Percentiles rank a stretch among this genome's conserved stretches.
phyloP scores from a whole-genome alignment of 2,888 invertebrate species.

The Villa cingulata region DNA sequence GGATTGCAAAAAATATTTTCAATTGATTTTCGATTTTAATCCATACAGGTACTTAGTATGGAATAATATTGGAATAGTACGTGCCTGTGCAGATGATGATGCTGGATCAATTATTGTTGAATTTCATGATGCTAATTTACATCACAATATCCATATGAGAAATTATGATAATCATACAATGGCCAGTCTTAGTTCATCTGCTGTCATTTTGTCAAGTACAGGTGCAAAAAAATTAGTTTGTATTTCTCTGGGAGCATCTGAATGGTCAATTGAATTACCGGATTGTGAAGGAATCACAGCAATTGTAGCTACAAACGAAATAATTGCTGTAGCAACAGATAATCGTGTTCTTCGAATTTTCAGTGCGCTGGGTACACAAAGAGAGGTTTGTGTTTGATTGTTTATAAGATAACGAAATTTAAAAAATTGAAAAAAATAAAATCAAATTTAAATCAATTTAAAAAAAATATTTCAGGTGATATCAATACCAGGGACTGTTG shows the following conservation, averaged over 20 bases:
- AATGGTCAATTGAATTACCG: slow-evolving; percentile 71
- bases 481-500: slow-evolving; percentile 56
- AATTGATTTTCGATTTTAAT: no score
- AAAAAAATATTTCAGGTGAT: slow-evolving; percentile 33
- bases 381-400: slow-evolving; percentile 47
- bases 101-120: slow-evolving; percentile 84
- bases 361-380: slow-evolving; percentile 75
- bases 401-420: not conserved
- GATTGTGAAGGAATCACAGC: slow-evolving; percentile 65
- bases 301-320: slow-evolving; percentile 50
- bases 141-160: slow-evolving; percentile 78
- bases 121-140: slow-evolving; percentile 82
- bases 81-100: slow-evolving; percentile 59
- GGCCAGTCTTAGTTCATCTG: slow-evolving; percentile 71
- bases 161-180: slow-evolving; percentile 77
- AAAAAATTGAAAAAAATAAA: no score
- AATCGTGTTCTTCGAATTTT: slow-evolving; percentile 66
- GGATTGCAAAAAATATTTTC: slow-evolving; percentile 30
- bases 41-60: slow-evolving; percentile 63
- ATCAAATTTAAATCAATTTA: no score
- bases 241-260: slow-evolving; percentile 60
- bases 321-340: slow-evolving; percentile 68
- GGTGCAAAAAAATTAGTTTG: slow-evolving; percentile 55
- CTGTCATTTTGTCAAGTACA: slow-evolving; percentile 64
- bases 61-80: slow-evolving; percentile 87